A percentile compares a stretch with the other conserved stretches of the same genome.
Evolutionary conservation across 2,113 vertebrate species (phyloP).

Genomic region (Rhabdornis inornatus): DNA sequence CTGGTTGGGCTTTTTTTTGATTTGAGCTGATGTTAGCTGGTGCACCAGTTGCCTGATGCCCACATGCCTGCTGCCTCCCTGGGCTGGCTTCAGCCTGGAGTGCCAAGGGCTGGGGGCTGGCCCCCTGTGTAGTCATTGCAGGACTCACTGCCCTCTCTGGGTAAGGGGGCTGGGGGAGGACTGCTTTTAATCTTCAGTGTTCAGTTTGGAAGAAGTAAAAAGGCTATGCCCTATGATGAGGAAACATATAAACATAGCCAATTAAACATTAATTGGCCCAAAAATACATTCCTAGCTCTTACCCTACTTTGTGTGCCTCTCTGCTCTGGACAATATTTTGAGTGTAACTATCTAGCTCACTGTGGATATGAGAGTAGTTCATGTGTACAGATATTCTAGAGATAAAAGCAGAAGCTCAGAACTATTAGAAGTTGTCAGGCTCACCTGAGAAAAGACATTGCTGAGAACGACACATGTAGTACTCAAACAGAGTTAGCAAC

Average conservation of each 20-base stretch:
- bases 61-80: neutral
- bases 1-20: neutral
- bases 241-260: neutral
- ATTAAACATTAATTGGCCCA: neutral
- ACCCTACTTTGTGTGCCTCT: neutral
- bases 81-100: neutral
- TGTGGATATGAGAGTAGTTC: neutral
- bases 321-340: neutral
- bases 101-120: accelerated
- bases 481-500: neutral
- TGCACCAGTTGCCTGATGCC: neutral
- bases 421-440: neutral
- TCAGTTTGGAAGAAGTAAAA: neutral
- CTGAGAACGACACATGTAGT: neutral
- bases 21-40: neutral
- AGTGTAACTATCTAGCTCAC: neutral
- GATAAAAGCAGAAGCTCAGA: neutral
- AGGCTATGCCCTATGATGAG: accelerated
- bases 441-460: neutral
- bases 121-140: accelerated
- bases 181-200: neutral
- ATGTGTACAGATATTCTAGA: neutral
- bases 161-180: neutral
- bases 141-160: neutral
- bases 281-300: neutral